Evolutionary conservation across 92 coral and sea anemone genomes (phyloP).

Genomic region (Chrysogorgia sp.): DNA sequence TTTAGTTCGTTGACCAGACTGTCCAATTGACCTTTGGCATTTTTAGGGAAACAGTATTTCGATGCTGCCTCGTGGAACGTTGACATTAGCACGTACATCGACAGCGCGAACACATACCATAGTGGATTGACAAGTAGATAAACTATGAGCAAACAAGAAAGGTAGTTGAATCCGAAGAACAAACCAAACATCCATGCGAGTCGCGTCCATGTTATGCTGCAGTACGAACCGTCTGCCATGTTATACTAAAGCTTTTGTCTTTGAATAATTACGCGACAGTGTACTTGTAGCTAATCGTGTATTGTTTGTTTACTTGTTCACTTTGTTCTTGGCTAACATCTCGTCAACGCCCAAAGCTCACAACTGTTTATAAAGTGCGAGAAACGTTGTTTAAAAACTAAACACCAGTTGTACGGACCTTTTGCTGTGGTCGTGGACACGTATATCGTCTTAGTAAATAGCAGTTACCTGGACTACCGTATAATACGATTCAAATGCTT

Average conservation of each 20-base stretch:
- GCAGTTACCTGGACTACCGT: too few species aligned
- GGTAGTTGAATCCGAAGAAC: conserved; percentile 16
- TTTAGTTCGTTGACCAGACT: conserved; percentile 73
- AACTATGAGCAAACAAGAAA: background rate
- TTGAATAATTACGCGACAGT: too few species aligned
- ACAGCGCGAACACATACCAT: conserved; percentile 1
- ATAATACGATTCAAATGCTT: too few species aligned
- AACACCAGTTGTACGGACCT: too few species aligned
- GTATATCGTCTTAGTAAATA: too few species aligned
- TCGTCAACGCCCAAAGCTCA: too few species aligned
- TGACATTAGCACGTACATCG: background rate
- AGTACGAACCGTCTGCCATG: background rate
- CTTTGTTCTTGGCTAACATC: too few species aligned
- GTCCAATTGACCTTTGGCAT: conserved; percentile 34
- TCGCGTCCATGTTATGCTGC: conserved; percentile 9
- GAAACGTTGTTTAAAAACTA: too few species aligned
- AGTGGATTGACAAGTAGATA: conserved; percentile 6
- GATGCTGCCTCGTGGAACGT: background rate
- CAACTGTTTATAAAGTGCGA: too few species aligned
- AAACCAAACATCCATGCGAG: conserved; percentile 7
- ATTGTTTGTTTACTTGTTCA: too few species aligned
- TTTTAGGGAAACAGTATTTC: background rate
- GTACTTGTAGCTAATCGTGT: too few species aligned
- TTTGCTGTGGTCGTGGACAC: too few species aligned
- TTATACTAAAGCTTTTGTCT: background rate